phyloP scores from a whole-genome alignment of 2,888 invertebrate species.

The Drosophila kuntzei region DNA sequence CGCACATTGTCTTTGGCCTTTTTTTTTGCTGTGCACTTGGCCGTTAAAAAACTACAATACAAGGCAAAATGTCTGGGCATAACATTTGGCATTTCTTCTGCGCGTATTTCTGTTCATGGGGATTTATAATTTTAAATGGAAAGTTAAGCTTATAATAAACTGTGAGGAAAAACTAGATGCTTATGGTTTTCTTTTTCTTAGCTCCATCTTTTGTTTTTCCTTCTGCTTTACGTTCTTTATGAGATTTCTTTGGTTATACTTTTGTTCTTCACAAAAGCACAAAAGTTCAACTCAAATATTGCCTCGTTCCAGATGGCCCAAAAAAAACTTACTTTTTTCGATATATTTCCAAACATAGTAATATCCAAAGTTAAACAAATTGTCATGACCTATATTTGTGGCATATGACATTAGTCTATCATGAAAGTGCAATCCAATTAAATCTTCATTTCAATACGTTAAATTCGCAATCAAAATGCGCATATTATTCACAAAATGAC shows the following conservation, averaged over 20 bases:
- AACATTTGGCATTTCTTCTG: slow-evolving; percentile 66
- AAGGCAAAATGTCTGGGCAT: slow-evolving; percentile 57
- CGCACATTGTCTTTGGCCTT: slow-evolving; percentile 33
- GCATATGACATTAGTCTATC: background rate
- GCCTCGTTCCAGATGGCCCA: too few species aligned
- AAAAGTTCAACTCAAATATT: slow-evolving; percentile 31
- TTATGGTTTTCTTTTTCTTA: slow-evolving; percentile 33
- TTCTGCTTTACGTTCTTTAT: slow-evolving; percentile 14
- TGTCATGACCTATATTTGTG: slow-evolving; percentile 10
- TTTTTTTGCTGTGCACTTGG: slow-evolving; percentile 46
- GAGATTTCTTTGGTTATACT: slow-evolving; percentile 24
- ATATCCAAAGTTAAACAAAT: slow-evolving; percentile 11
- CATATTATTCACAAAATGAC: slow-evolving; percentile 46
- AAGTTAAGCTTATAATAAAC: slow-evolving; percentile 80
- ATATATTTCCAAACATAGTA: slow-evolving; percentile 6
- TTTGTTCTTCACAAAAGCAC: background rate
- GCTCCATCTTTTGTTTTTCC: background rate
- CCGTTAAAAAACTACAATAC: slow-evolving; percentile 74
- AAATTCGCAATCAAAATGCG: slow-evolving; percentile 55
- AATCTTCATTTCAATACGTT: slow-evolving; percentile 26
- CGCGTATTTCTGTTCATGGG: slow-evolving; percentile 59
- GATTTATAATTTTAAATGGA: slow-evolving; percentile 79
- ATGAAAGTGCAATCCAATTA: slow-evolving; percentile 9
- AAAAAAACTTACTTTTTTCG: background rate
- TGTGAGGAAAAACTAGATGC: slow-evolving; percentile 71